These are phyloP conservation scores for Drosophila multiciliata DNA, from an alignment of 2,888 invertebrate genomes.

Conservation along the genomic window DNA sequence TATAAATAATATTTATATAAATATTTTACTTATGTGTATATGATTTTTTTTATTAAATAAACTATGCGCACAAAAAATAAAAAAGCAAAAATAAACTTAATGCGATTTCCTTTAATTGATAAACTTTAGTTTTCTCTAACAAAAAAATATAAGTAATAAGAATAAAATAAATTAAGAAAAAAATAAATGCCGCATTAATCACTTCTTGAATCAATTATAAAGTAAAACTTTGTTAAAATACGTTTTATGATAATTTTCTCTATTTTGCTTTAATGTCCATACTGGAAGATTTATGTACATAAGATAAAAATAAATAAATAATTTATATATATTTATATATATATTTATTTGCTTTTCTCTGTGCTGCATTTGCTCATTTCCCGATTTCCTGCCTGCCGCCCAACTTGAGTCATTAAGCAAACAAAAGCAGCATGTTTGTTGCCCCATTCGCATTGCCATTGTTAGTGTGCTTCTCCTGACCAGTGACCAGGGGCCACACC, in stretches of 20 bases:
- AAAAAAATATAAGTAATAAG: too few relatives aligned
- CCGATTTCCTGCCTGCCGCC: conserved; percentile 10
- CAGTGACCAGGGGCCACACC: conserved; percentile 55
- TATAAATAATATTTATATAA: too few relatives aligned
- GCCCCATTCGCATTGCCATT: conserved; percentile 49
- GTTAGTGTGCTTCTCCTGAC: conserved; percentile 50
- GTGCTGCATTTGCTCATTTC: conserved; percentile 4
- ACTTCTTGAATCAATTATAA: background rate
- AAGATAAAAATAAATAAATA: background rate
- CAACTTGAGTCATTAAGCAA: conserved; percentile 54
- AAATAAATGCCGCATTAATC: background rate
- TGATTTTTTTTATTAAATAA: background rate
- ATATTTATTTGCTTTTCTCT: background rate
- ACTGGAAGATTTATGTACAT: background rate
- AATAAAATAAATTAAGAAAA: background rate
- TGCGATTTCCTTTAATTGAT: background rate
- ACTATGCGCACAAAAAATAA: background rate
- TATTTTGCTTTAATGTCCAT: background rate
- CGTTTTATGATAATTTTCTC: background rate
- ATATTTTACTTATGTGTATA: background rate
- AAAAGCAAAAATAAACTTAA: background rate
- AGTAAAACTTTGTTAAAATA: background rate
- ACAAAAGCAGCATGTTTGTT: conserved; percentile 51
- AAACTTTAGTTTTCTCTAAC: background rate
- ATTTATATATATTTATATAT: background rate